Percentiles rank a stretch among this genome's conserved stretches.
These are phyloP conservation scores for Sebastes trivittatus DNA, from an alignment of 2,797 vertebrate species.

Conservation along the genomic window DNA sequence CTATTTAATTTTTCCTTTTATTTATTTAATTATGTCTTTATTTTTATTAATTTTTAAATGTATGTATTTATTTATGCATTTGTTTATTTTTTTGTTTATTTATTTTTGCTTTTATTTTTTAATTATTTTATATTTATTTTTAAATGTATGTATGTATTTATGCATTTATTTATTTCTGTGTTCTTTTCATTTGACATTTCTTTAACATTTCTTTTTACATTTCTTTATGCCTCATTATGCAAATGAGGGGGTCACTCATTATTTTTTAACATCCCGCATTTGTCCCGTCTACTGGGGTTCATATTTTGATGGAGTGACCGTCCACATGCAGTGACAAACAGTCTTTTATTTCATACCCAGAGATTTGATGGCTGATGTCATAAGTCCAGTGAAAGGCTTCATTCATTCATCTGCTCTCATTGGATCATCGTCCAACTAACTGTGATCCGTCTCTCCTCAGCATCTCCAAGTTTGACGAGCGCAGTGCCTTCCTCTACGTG, in stretches of 20 bases:
- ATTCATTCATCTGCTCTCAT: slow-evolving; percentile 1
- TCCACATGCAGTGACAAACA: not conserved
- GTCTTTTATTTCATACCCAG: not conserved
- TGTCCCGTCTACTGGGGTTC: not conserved
- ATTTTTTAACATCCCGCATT: not conserved
- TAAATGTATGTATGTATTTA: no score
- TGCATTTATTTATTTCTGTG: no score
- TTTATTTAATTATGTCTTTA: no score
- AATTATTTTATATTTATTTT: no score
- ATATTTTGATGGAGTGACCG: not conserved
- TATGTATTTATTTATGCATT: no score
- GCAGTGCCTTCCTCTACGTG: slow-evolving; percentile 96
- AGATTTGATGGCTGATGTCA: not conserved
- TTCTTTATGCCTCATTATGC: no score
- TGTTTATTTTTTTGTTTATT: no score
- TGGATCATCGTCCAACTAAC: slow-evolving; percentile 7
- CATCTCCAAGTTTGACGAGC: slow-evolving; percentile 98
- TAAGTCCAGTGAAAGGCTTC: not conserved
- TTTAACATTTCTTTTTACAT: no score
- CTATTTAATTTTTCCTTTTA: no score
- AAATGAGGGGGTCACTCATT: no score
- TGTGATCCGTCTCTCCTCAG: slow-evolving; percentile 75
- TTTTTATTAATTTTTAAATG: no score
- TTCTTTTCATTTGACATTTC: no score
- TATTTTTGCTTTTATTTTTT: not conserved